Percentiles rank a stretch among this genome's conserved stretches.
Conservation (phyloP, 2,888 invertebrate species). For the Lepidocyrtoides sp. region DNA sequence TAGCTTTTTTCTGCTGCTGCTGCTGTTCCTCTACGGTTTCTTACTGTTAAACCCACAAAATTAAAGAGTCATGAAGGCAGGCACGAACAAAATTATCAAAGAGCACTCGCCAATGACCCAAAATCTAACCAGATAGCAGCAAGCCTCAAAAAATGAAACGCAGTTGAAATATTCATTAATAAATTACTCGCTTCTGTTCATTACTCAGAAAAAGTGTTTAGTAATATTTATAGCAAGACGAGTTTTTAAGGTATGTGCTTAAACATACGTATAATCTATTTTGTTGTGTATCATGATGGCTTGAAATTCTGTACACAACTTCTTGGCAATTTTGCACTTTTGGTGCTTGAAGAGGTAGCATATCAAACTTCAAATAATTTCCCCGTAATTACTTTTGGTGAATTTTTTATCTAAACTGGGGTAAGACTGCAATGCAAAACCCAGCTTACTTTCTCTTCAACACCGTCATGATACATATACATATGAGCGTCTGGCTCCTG, state of each 20-base stretch:
- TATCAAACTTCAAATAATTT: neutral
- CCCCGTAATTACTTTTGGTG: neutral
- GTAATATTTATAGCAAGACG: neutral
- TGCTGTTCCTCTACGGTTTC: conserved; percentile 52
- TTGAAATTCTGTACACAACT: neutral
- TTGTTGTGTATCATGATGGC: too few relatives aligned
- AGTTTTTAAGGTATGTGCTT: too few relatives aligned
- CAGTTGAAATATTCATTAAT: neutral
- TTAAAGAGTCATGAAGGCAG: conserved; percentile 56
- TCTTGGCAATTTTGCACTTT: neutral
- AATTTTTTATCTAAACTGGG: neutral
- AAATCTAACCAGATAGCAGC: neutral
- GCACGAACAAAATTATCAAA: conserved; percentile 51
- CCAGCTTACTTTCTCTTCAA: neutral
- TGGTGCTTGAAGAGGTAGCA: neutral
- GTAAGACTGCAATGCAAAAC: neutral
- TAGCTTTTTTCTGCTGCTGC: neutral
- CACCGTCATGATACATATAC: too few relatives aligned
- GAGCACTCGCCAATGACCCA: conserved; percentile 34
- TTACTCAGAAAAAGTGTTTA: neutral
- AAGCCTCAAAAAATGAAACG: neutral
- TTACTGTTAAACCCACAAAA: conserved; percentile 31
- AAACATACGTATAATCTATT: too few relatives aligned
- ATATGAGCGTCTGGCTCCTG: too few relatives aligned
- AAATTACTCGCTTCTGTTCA: neutral